Conservation (phyloP, 1,140 invertebrate species). For the Zaprionus ornatus region DNA sequence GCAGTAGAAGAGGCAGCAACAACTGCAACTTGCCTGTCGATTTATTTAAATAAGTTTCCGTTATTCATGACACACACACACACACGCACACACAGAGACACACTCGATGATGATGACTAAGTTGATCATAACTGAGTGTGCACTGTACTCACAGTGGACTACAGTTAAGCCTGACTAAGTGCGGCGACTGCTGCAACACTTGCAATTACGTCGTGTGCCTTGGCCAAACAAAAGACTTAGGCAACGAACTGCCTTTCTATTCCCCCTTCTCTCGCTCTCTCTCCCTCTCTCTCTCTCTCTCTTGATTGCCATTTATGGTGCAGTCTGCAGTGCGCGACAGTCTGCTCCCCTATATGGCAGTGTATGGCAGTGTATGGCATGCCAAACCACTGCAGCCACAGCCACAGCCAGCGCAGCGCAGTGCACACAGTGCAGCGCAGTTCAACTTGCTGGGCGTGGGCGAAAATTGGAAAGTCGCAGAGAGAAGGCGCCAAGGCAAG, state of each 20-base stretch:
- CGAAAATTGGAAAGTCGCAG: slow-evolving; percentile 73
- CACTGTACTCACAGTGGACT: background rate
- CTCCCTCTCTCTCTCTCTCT: background rate
- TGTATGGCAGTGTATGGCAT: slow-evolving; percentile 23
- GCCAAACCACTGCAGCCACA: slow-evolving; percentile 10
- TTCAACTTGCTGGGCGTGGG: slow-evolving; percentile 47
- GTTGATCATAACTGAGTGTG: slow-evolving; percentile 37
- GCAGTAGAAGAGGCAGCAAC: background rate
- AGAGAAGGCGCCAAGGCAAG: slow-evolving; percentile 62
- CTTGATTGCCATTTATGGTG: slow-evolving; percentile 22
- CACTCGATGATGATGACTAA: background rate
- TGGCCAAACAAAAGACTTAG: slow-evolving; percentile 71
- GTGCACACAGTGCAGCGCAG: slow-evolving; percentile 34
- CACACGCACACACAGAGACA: slow-evolving; percentile 28
- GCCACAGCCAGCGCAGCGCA: background rate
- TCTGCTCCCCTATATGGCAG: slow-evolving; percentile 23
- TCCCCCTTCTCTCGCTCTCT: background rate
- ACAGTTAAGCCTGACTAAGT: background rate
- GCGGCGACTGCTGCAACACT: slow-evolving; percentile 15
- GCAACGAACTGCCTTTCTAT: slow-evolving; percentile 70
- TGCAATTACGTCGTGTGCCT: slow-evolving; percentile 41
- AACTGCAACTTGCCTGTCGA: background rate
- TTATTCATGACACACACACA: slow-evolving; percentile 55
- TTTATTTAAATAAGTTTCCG: slow-evolving; percentile 52
- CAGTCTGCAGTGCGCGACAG: slow-evolving; percentile 10